phyloP scores from a whole-genome alignment of 1,140 invertebrate genomes.

The Gonioctena quinquepunctata region DNA sequence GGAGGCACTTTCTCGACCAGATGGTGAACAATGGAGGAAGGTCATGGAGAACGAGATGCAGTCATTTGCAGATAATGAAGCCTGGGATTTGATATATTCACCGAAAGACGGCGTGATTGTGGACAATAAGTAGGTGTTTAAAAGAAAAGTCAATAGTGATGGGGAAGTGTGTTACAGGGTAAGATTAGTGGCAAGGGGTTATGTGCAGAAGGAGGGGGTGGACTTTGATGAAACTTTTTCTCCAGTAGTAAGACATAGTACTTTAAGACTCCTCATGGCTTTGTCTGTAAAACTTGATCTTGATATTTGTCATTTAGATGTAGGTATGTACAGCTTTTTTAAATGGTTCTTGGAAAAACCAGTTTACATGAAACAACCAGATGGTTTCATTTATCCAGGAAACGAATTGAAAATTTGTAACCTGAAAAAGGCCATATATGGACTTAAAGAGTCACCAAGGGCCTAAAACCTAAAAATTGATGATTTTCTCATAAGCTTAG shows the following conservation, averaged over 20 bases:
- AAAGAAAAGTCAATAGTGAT: neutral
- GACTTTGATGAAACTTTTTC: neutral
- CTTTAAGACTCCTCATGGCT: neutral
- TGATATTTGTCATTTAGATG: neutral
- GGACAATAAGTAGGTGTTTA: neutral
- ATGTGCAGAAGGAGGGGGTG: neutral
- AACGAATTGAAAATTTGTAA: neutral
- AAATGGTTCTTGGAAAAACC: neutral
- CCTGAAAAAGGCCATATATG: neutral
- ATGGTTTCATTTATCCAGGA: neutral
- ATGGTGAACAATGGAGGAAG: neutral
- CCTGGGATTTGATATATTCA: neutral
- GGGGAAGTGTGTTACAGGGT: neutral
- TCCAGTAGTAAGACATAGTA: neutral
- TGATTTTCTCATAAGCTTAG: neutral
- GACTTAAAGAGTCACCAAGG: neutral
- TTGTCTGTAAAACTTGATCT: neutral
- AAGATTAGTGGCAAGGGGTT: neutral
- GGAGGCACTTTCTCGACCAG: neutral
- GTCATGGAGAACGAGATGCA: neutral
- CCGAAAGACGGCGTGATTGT: neutral
- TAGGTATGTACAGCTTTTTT: neutral
- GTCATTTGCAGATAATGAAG: neutral
- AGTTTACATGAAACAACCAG: neutral
- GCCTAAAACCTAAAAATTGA: neutral